Evolutionary conservation across 2,113 vertebrate species (phyloP).

Genomic region (Hiodon alosoides): DNA sequence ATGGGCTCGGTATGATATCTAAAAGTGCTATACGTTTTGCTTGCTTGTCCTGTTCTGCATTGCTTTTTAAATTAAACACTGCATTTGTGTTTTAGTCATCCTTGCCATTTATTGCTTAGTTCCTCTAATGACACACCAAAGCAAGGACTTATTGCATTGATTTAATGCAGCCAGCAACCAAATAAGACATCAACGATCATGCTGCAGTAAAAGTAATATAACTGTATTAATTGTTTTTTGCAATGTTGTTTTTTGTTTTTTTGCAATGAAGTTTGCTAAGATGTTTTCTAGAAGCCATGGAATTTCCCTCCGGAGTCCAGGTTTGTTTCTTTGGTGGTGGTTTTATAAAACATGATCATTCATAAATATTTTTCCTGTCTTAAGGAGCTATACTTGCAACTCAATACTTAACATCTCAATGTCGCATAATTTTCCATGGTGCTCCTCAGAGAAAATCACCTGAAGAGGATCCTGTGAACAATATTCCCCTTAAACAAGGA

Average conservation of each 20-base stretch:
- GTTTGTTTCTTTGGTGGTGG: slow-evolving; percentile 15
- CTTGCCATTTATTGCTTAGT: neutral
- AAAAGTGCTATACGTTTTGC: neutral
- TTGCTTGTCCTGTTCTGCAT: neutral
- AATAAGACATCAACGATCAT: neutral
- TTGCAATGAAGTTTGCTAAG: neutral
- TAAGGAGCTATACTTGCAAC: slow-evolving; percentile 28
- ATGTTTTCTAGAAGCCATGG: too few species aligned
- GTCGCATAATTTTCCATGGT: slow-evolving; percentile 29
- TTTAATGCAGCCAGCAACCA: neutral
- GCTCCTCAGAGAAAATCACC: slow-evolving; percentile 25
- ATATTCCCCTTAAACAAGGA: slow-evolving; percentile 34
- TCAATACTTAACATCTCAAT: slow-evolving; percentile 30
- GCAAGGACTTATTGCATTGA: neutral
- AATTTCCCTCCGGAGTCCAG: slow-evolving; percentile 4
- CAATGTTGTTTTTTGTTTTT: neutral
- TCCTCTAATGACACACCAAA: too few species aligned
- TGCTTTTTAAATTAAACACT: neutral
- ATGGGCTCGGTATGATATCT: neutral
- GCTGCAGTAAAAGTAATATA: neutral
- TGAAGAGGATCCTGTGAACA: slow-evolving; percentile 30
- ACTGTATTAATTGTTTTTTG: neutral
- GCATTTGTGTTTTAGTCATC: neutral
- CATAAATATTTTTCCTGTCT: slow-evolving; percentile 24
- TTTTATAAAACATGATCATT: slow-evolving; percentile 36